These are phyloP conservation scores for Palythoa caribaeorum DNA, from an alignment of 92 coral and sea anemone species.

Conservation along the genomic window DNA sequence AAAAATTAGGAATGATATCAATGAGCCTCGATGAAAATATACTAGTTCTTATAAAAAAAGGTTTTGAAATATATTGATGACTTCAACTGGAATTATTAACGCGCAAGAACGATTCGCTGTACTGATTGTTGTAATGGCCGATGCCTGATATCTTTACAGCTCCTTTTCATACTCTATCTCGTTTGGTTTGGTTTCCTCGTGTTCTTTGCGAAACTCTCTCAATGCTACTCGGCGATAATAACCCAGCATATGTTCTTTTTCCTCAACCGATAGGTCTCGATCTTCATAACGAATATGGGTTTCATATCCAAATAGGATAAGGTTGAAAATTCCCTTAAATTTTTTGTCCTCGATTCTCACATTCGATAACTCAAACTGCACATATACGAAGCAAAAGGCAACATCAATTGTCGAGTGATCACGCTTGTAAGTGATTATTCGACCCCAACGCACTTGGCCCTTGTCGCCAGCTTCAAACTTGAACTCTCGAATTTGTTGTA, in stretches of 20 bases:
- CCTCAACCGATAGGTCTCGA: slow-evolving; percentile 31
- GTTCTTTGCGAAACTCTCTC: slow-evolving; percentile 38
- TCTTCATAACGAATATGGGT: slow-evolving; percentile 45
- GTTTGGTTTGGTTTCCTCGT: not conserved
- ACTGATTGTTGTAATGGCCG: no score
- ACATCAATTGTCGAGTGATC: slow-evolving; percentile 18
- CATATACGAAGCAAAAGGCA: slow-evolving; percentile 31
- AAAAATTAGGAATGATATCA: no score
- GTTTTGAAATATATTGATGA: no score
- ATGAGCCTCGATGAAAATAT: no score
- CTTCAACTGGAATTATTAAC: no score
- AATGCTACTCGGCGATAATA: slow-evolving; percentile 22
- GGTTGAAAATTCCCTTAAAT: not conserved
- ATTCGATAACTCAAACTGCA: slow-evolving; percentile 25
- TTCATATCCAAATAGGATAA: slow-evolving; percentile 7
- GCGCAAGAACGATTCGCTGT: no score
- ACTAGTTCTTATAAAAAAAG: no score
- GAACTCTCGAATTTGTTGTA: slow-evolving; percentile 25
- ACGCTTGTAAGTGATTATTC: slow-evolving; percentile 35
- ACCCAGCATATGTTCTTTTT: slow-evolving; percentile 25
- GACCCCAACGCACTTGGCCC: slow-evolving; percentile 36
- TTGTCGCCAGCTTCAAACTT: slow-evolving; percentile 19
- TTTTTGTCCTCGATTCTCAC: slow-evolving; percentile 1
- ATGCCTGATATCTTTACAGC: no score
- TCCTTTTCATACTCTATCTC: no score